Base-by-base conservation (phyloP, 2,797 vertebrate genomes). In the Phalloptychus januarius region DNA sequence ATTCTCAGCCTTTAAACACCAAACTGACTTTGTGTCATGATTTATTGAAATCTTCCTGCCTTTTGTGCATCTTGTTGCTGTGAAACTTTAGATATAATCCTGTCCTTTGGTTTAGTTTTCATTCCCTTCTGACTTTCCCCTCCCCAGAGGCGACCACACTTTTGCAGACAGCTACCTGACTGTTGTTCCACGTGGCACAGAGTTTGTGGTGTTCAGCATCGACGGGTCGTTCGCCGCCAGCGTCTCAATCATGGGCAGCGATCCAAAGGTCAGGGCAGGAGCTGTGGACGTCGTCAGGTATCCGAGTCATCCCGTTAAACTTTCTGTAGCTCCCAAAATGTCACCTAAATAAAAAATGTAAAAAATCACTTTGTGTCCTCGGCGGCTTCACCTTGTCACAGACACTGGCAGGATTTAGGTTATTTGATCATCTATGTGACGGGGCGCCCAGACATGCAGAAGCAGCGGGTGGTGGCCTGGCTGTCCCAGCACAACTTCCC, bases 401-500 rank as follows among this genome's bases (percentile, higher is more conserved):
- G 98, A 90, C 98, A 99, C 96, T 99, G 98, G 98, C 98, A 99
- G 93, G 98, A 99, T 93, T 95, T 99, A 31, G 98, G 98, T 89
- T 99, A 98, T 93, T 95, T 99, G 95, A 99, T 99, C 87, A 98
- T 99, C 93, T 99, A 99, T 0, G 97, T 99, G 92, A 99, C 98
- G 0, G 98, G 98, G 77, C 96, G 98, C 77, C 98, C 98, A 0
- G 98, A 99, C 95, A 99, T 99, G 98, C 98, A 99, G 96, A 99
- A 99, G 96, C 98, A 99, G 93, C 96, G 98, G 72, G 98, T 99
- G 81, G 98, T 99, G 67, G 98, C 98, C 0, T 99, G 98, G 98
- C 94, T 99, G 86, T 98, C 98, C 31, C 98, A 99, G 94, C 98
- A 99, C 96, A 99, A 99, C 95, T 99, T 99, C 88, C 98, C 98